phyloP scores from a whole-genome alignment of 2,797 vertebrate species.

The Gadopsis marmoratus region DNA sequence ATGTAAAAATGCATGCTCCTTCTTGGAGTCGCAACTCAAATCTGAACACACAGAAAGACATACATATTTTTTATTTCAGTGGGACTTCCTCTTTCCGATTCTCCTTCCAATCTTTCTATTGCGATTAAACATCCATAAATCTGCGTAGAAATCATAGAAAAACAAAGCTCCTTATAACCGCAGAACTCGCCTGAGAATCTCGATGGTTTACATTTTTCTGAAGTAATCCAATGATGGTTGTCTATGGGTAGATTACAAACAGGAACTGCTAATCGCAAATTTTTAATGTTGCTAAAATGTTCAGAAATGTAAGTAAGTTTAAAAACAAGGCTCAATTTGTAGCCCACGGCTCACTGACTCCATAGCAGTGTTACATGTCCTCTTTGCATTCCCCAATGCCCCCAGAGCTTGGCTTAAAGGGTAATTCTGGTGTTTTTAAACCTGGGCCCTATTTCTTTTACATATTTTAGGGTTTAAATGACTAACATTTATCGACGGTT shows the following conservation, averaged over 20 bases:
- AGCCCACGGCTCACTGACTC: neutral
- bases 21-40: neutral
- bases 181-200: neutral
- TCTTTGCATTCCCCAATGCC: neutral
- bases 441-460: no score
- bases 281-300: neutral
- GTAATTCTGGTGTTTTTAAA: no score
- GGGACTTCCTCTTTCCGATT: neutral
- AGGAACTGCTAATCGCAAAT: neutral
- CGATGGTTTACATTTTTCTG: neutral
- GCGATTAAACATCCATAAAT: neutral
- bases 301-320: neutral
- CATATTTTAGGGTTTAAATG: no score
- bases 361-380: neutral
- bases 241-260: neutral
- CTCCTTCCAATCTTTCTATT: neutral
- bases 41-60: neutral
- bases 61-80: neutral
- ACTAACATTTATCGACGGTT: no score
- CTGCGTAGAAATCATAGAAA: neutral
- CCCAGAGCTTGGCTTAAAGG: no score
- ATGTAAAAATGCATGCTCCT: neutral
- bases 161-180: neutral
- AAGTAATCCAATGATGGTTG: neutral
- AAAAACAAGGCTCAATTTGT: neutral